These are phyloP conservation scores for Tokudaia tokunoshimensis DNA, from an alignment of 2,797 vertebrate genomes.

Conservation along the genomic window DNA sequence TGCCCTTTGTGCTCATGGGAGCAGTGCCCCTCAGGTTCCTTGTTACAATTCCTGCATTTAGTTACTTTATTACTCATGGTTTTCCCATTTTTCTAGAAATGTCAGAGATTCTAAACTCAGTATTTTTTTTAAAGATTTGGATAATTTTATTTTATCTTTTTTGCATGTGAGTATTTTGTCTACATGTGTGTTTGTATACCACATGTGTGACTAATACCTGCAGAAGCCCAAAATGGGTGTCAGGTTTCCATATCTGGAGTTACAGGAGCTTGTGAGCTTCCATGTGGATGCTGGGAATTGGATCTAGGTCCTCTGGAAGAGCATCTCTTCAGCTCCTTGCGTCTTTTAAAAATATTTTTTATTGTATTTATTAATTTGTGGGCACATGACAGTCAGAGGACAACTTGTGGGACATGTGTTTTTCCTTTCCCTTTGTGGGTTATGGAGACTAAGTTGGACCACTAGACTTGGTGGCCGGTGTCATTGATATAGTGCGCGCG, in stretches of 20 bases:
- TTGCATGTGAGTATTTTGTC: not conserved
- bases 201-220: not conserved
- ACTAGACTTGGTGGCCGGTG: not conserved
- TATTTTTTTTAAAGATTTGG: not conserved
- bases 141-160: not conserved
- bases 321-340: not conserved
- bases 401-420: not conserved
- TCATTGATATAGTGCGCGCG: not conserved
- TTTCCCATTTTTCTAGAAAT: not conserved
- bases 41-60: not conserved
- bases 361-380: not conserved
- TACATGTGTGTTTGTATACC: not conserved
- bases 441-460: not conserved
- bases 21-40: not conserved
- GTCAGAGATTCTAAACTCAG: not conserved
- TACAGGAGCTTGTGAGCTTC: too few species aligned
- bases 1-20: not conserved
- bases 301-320: not conserved
- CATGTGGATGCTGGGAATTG: not conserved
- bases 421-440: not conserved
- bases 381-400: not conserved
- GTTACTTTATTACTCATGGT: not conserved
- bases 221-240: not conserved
- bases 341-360: not conserved
- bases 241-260: not conserved